Conservation (phyloP, 2,888 invertebrate genomes). For the Mythimna pallens region DNA sequence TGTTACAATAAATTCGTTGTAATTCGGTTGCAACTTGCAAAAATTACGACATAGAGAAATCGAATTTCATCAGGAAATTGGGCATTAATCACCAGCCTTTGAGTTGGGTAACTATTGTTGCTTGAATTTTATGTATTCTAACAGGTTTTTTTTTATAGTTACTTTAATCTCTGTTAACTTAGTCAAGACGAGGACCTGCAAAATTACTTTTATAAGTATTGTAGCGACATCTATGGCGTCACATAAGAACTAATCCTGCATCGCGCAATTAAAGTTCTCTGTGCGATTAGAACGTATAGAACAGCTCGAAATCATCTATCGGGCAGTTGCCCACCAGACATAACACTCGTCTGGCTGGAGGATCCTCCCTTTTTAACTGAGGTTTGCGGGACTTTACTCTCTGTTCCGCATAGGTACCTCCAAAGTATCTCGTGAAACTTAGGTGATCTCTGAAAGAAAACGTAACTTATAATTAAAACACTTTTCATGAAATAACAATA, state of each 20-base stretch:
- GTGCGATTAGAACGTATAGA: no score
- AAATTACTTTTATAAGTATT: neutral
- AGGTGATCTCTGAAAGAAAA: neutral
- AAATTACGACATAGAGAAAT: slow-evolving; percentile 47
- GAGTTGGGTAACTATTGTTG: slow-evolving; percentile 19
- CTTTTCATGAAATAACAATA: neutral
- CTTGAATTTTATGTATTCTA: neutral
- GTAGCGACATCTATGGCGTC: no score
- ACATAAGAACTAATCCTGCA: no score
- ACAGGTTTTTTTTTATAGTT: neutral
- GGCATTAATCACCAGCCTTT: slow-evolving; percentile 38
- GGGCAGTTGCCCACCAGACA: no score
- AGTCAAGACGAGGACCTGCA: neutral
- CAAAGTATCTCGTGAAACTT: neutral
- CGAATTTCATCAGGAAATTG: slow-evolving; percentile 43
- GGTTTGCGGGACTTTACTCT: no score
- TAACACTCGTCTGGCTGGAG: no score
- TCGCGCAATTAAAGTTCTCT: no score
- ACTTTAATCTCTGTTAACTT: neutral
- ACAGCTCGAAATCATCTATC: no score
- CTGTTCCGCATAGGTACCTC: no score
- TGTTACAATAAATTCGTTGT: slow-evolving; percentile 37
- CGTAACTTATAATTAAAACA: neutral
- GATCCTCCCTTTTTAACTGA: no score
- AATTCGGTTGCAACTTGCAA: slow-evolving; percentile 20